Conservation (phyloP, 2,797 vertebrate genomes). For the Pangasius macronema region DNA sequence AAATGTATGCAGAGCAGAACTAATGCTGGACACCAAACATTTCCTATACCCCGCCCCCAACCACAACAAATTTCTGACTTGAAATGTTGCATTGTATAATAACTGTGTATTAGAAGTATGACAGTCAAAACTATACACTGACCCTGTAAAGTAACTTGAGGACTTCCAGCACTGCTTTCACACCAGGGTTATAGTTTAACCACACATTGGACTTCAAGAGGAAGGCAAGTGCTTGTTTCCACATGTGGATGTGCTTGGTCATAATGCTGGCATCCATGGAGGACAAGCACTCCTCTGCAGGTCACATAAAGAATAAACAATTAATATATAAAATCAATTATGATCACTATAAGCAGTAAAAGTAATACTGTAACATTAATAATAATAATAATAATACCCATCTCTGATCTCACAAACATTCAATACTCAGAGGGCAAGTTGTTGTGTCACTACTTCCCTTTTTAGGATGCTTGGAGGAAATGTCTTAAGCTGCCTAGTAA, state of each 20-base stretch:
- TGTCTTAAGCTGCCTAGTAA: neutral
- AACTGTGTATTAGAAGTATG: neutral
- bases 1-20: neutral
- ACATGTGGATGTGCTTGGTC: constrained; percentile 69
- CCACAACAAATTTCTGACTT: neutral
- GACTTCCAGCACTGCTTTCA: constrained; percentile 63
- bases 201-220: constrained; percentile 62
- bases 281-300: constrained; percentile 64
- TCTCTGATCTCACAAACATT: neutral
- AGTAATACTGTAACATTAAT: neutral
- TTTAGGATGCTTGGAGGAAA: neutral
- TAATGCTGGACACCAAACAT: neutral
- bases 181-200: constrained; percentile 40
- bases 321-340: neutral
- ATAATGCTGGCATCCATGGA: constrained; percentile 61
- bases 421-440: neutral
- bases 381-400: neutral
- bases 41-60: neutral
- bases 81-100: neutral
- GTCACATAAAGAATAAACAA: neutral
- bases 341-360: neutral
- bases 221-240: constrained; percentile 67
- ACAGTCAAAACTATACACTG: constrained; percentile 39
- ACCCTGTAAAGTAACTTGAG: constrained; percentile 73
- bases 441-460: neutral